Conservation (phyloP, 2,888 invertebrate species). For the Chamaedrilus cognettii region DNA sequence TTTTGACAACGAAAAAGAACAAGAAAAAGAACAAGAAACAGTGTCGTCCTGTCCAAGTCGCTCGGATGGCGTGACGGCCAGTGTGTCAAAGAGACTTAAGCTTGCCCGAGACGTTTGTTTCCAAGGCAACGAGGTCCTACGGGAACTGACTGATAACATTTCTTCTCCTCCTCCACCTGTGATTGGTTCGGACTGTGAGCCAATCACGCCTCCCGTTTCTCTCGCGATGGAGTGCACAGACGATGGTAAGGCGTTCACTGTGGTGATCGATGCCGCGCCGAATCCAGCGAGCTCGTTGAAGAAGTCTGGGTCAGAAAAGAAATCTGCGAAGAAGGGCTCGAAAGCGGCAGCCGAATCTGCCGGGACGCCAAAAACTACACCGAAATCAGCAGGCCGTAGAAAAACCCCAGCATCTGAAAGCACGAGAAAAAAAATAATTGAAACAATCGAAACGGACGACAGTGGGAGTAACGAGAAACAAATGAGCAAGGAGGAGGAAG, state of each 20-base stretch:
- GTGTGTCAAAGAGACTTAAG: neutral
- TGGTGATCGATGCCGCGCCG: neutral
- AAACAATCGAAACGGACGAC: too few relatives aligned
- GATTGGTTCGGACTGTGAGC: neutral
- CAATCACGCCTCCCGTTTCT: neutral
- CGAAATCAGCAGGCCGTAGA: neutral
- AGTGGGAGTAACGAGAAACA: too few relatives aligned
- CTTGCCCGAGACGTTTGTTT: neutral
- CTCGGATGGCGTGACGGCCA: neutral
- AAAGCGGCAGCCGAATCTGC: too few relatives aligned
- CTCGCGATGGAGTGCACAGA: neutral
- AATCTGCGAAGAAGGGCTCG: too few relatives aligned
- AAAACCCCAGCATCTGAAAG: neutral
- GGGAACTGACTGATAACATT: neutral
- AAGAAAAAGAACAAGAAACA: too few relatives aligned
- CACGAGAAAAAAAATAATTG: neutral
- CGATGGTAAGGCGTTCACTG: neutral
- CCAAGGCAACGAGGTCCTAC: neutral
- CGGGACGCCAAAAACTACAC: neutral
- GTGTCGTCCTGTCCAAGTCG: neutral
- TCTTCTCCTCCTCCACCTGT: neutral
- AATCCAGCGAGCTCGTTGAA: too few relatives aligned
- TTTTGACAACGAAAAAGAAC: too few relatives aligned
- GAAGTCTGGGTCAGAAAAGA: too few relatives aligned
- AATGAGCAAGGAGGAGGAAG: too few relatives aligned